Conservation (phyloP, 2,888 invertebrate genomes). For the Drosophila setosimentum region DNA sequence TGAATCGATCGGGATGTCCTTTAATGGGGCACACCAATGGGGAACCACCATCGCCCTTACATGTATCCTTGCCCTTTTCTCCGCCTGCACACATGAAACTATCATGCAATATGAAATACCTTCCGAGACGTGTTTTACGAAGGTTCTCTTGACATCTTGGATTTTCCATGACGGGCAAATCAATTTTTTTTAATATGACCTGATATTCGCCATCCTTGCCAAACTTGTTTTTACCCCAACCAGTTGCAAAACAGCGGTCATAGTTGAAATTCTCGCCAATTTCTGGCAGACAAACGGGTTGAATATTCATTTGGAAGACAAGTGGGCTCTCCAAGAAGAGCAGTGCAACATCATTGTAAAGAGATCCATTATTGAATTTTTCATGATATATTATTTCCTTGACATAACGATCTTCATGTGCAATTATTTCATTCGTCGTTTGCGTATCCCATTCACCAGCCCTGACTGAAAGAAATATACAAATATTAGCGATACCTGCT, state of each 20-base stretch:
- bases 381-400: slow-evolving; percentile 87
- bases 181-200: slow-evolving; percentile 89
- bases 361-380: slow-evolving; percentile 87
- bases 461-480: slow-evolving; percentile 85
- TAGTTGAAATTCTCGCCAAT: slow-evolving; percentile 82
- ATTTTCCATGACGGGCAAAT: slow-evolving; percentile 89
- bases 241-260: slow-evolving; percentile 81
- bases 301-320: slow-evolving; percentile 88
- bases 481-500: not conserved
- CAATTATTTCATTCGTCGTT: slow-evolving; percentile 89
- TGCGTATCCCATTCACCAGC: slow-evolving; percentile 95
- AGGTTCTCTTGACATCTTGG: slow-evolving; percentile 86
- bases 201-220: slow-evolving; percentile 86
- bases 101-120: slow-evolving; percentile 88
- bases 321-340: slow-evolving; percentile 88
- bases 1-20: slow-evolving; percentile 67
- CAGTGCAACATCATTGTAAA: slow-evolving; percentile 91
- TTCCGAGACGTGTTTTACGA: slow-evolving; percentile 89
- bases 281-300: slow-evolving; percentile 89
- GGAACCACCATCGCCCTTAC: slow-evolving; percentile 92
- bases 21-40: slow-evolving; percentile 90
- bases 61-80: slow-evolving; percentile 89
- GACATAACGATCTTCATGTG: slow-evolving; percentile 90
- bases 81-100: slow-evolving; percentile 93
- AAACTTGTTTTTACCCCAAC: slow-evolving; percentile 84